phyloP scores from a whole-genome alignment of 1,140 invertebrate genomes.

The Brevipalpus yothersi region DNA sequence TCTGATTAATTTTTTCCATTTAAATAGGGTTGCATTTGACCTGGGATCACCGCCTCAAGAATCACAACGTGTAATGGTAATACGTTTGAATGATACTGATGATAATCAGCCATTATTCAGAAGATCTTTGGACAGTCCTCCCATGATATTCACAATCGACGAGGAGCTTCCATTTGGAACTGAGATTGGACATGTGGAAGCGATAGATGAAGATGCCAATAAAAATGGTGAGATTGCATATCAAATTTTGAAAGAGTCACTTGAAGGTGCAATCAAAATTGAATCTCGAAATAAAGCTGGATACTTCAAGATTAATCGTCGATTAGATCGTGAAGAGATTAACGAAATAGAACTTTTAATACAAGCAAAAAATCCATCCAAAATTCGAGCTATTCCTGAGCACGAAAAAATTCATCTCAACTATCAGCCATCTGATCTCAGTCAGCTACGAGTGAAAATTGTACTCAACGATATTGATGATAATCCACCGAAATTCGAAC shows the following conservation, averaged over 20 bases:
- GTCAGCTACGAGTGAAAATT: conserved; percentile 37
- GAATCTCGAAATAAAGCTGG: conserved; percentile 22
- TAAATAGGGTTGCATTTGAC: conserved; percentile 33
- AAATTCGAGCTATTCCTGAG: conserved; percentile 11
- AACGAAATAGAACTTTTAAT: conserved; percentile 35
- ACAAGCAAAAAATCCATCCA: conserved; percentile 36
- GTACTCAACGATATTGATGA: conserved; percentile 44
- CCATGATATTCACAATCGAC: conserved; percentile 16
- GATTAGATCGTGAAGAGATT: conserved; percentile 36
- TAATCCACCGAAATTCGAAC: conserved; percentile 37
- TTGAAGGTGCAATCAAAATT: conserved; percentile 34
- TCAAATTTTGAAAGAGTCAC: conserved; percentile 56
- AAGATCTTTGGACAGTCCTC: conserved; percentile 16
- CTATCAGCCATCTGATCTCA: conserved; percentile 38
- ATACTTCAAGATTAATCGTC: conserved; percentile 28
- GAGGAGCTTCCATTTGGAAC: conserved; percentile 55
- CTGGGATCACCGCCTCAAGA: conserved; percentile 45
- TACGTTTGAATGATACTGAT: conserved; percentile 44
- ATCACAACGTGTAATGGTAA: conserved; percentile 36
- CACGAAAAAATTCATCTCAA: conserved; percentile 17
- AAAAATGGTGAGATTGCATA: conserved; percentile 74
- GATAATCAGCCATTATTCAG: conserved; percentile 49
- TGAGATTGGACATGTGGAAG: conserved; percentile 56
- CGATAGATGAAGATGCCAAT: conserved; percentile 72
- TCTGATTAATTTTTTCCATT: conserved; percentile 22